Conservation (phyloP, 1,140 invertebrate species). For the Drosophila littoralis region DNA sequence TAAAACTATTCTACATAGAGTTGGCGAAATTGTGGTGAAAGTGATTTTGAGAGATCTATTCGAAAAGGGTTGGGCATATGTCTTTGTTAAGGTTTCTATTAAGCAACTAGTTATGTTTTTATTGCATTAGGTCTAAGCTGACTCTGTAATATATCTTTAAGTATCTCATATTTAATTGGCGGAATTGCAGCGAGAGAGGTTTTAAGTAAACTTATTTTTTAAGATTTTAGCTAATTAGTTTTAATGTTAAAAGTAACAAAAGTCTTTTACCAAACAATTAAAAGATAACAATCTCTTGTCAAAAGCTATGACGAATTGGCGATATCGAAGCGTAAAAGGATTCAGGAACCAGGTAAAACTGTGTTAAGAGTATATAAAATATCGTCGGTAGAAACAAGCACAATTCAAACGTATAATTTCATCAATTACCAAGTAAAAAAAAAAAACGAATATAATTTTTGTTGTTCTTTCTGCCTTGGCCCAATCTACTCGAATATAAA, state of each 20-base stretch:
- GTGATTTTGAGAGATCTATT: background rate
- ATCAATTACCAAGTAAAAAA: conserved; percentile 41
- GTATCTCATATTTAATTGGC: too few species aligned
- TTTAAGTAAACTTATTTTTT: too few species aligned
- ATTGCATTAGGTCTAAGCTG: too few species aligned
- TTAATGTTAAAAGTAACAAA: too few species aligned
- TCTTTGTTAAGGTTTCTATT: background rate
- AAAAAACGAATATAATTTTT: background rate
- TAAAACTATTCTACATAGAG: background rate
- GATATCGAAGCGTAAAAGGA: background rate
- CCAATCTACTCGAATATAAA: background rate
- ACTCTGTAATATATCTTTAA: too few species aligned
- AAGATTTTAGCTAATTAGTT: too few species aligned
- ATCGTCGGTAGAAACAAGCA: background rate
- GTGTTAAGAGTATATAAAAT: conserved; percentile 7
- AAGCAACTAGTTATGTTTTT: too few species aligned
- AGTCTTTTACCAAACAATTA: too few species aligned
- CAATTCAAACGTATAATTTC: conserved; percentile 38
- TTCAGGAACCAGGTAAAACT: background rate
- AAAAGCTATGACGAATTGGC: too few species aligned
- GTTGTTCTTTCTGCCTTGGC: background rate
- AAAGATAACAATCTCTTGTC: too few species aligned
- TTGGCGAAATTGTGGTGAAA: background rate
- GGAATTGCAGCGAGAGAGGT: too few species aligned
- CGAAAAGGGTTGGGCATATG: too few species aligned